Evolutionary conservation across 2,888 invertebrate species (phyloP), one percentile per base, ranked within the genome.

Genomic region (Phengaris arion): DNA sequence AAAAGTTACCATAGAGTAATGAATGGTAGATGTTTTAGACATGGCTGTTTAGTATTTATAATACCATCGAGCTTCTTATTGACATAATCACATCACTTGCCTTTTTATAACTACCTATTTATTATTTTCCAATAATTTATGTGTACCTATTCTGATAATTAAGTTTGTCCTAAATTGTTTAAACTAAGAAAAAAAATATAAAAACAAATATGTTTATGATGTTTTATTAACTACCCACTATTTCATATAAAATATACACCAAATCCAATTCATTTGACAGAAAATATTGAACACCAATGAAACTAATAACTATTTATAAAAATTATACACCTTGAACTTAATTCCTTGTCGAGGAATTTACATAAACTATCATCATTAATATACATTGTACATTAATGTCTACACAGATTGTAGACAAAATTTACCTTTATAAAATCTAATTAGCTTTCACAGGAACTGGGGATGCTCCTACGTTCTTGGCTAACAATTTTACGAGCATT

Each of bases 401-500:
- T 6, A 35, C 35, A n/a, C 15, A 55, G 35, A 48, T 52, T n/a
- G 13, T 15, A 55, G 13, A 46, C 6, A 15, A 10, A 74, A 15
- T 46, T 46, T 45, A 35, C 54, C 46, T 54, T 45, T 0, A 35
- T 64, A 7, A 54, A 69, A 68, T 70, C 87, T 88, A 92, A 81
- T 85, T 87, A 74, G 85, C 81, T 81, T 91, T 92, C 4, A 89
- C 82, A 0, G 90, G 81, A 74, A 87, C 75, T 0, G 88, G 80
- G 7, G 68, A 79, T 80, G 10, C 85, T 2, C 88, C 90, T 7
- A 94, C 90, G 73, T 94, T 94, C 79, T 92, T 94, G 0, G 94
- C 80, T 9, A 94, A 84, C 75, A 95, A 86, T 80, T 94, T 93
- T 1, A 89, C 90, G 2, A 96, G 84, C 91, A 96, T 96, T 8